Conservation (phyloP, 1,140 invertebrate species). For the Bombus confusus region DNA sequence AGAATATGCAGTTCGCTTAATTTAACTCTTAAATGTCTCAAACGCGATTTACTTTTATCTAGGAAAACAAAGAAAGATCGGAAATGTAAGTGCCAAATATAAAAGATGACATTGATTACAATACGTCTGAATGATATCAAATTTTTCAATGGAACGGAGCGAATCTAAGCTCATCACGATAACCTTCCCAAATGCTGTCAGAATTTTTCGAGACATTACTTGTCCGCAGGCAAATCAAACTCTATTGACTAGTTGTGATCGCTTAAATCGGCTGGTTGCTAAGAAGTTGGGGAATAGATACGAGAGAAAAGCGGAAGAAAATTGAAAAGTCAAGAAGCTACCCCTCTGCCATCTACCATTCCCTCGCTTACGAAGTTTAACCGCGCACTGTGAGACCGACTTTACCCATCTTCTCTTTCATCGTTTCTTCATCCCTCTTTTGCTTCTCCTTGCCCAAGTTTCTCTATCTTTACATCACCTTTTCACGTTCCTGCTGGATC, state of each 20-base stretch:
- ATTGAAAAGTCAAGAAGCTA: constrained; percentile 71
- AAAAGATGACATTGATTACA: not conserved
- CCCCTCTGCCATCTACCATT: not conserved
- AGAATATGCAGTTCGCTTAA: no score
- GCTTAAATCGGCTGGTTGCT: constrained; percentile 34
- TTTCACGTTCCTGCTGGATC: constrained; percentile 22
- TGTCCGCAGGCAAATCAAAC: constrained; percentile 40
- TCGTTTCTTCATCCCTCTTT: constrained; percentile 15
- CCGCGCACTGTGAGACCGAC: constrained; percentile 58
- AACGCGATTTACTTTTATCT: no score
- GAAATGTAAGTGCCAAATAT: not conserved
- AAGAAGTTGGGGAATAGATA: constrained; percentile 18
- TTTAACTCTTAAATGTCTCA: no score
- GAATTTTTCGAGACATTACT: constrained; percentile 44
- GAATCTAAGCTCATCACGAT: no score
- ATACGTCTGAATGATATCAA: not conserved
- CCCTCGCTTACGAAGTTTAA: constrained; percentile 57
- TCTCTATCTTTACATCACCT: constrained; percentile 11
- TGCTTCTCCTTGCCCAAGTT: not conserved
- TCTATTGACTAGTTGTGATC: constrained; percentile 50
- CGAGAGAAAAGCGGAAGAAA: constrained; percentile 55
- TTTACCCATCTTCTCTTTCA: constrained; percentile 43
- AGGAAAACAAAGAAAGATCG: not conserved
- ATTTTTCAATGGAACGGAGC: not conserved
- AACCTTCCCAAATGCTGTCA: not conserved